A percentile compares a stretch with the other conserved stretches of the same genome.
These are phyloP conservation scores for Tragelaphus scriptus DNA, from an alignment of 2,113 vertebrate species.

Conservation along the genomic window DNA sequence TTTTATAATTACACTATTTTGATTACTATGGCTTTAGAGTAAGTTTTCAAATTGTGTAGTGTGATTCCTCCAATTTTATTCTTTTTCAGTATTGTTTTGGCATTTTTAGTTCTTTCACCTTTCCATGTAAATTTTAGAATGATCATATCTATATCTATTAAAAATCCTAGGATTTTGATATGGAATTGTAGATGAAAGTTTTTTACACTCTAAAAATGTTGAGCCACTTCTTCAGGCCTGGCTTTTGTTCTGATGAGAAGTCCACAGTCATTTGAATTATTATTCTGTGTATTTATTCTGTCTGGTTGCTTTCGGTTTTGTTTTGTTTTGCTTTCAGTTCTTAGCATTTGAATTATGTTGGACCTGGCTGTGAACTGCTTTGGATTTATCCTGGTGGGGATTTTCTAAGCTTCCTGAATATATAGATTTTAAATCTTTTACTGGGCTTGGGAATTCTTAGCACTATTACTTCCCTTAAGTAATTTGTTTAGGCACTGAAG, in stretches of 20 bases:
- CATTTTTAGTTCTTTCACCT: neutral
- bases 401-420: neutral
- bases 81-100: neutral
- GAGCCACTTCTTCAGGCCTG: neutral
- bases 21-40: neutral
- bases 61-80: neutral
- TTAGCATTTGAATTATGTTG: neutral
- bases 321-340: neutral
- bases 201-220: neutral
- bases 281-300: neutral
- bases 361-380: neutral
- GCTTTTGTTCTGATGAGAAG: neutral
- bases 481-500: neutral
- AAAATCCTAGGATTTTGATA: neutral
- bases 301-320: neutral
- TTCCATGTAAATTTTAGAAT: slow-evolving; percentile 15
- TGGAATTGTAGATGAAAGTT: neutral
- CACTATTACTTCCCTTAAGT: neutral
- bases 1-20: neutral
- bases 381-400: neutral
- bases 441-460: neutral
- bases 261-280: neutral
- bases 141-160: neutral
- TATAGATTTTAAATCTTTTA: slow-evolving; percentile 5
- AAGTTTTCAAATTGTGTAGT: neutral